Percentiles rank a stretch among this genome's conserved stretches.
Conservation (phyloP, 2,113 vertebrate species). For the Hyaena hyaena region DNA sequence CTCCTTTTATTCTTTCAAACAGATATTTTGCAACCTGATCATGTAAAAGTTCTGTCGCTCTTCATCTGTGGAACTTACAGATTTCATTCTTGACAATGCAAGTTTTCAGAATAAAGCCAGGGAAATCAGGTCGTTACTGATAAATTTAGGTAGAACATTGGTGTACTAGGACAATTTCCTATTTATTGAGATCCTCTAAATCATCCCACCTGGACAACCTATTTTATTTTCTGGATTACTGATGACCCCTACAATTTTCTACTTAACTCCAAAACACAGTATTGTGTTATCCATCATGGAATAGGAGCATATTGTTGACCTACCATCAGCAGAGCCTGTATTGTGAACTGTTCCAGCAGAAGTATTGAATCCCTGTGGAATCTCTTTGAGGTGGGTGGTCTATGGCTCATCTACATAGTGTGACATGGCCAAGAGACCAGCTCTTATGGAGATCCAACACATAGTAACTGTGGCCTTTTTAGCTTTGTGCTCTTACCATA, state of each 20-base stretch:
- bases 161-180: not conserved
- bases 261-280: constrained; percentile 12
- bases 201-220: not conserved
- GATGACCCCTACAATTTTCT: constrained; percentile 12
- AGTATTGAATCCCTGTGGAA: not conserved
- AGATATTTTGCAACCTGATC: not conserved
- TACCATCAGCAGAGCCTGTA: not conserved
- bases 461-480: not conserved
- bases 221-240: constrained; percentile 11
- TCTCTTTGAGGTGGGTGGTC: not conserved
- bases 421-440: not conserved
- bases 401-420: not conserved
- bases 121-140: not conserved
- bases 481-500: not conserved
- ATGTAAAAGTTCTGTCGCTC: not conserved
- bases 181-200: constrained; percentile 20
- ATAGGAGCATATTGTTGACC: not conserved
- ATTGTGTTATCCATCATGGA: not conserved
- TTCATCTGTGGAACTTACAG: not conserved
- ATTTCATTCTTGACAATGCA: not conserved
- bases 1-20: constrained; percentile 49
- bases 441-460: not conserved
- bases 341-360: not conserved
- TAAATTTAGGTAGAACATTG: not conserved
- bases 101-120: constrained; percentile 9